These are phyloP conservation scores for Drusus annulatus DNA, from an alignment of 1,140 invertebrate genomes.

Conservation along the genomic window DNA sequence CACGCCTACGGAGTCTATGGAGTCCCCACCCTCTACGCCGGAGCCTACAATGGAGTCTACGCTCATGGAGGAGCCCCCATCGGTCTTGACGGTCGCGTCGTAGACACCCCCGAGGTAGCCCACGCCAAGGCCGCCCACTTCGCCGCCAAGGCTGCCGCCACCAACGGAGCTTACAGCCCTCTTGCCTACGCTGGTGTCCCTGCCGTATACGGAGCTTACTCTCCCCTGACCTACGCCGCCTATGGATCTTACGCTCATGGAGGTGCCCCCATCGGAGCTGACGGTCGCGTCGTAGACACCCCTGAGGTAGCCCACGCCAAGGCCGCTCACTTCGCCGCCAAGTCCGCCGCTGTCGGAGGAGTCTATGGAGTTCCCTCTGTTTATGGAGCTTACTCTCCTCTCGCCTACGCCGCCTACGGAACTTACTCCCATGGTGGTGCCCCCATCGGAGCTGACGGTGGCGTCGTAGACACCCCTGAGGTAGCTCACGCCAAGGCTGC, in stretches of 20 bases:
- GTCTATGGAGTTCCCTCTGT: not conserved
- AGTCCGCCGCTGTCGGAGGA: not conserved
- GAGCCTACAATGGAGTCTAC: constrained; percentile 59
- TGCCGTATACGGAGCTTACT: too few species aligned
- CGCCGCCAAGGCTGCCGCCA: constrained; percentile 60
- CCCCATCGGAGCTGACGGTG: not conserved
- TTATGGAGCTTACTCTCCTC: too few species aligned
- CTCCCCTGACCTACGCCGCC: not conserved
- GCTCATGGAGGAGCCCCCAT: constrained; percentile 59
- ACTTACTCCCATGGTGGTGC: constrained; percentile 3
- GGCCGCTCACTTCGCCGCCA: constrained; percentile 36
- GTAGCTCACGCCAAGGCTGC: constrained; percentile 40
- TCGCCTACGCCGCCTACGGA: not conserved
- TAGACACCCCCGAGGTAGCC: constrained; percentile 69
- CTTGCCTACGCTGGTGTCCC: not conserved
- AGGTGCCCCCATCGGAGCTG: constrained; percentile 27
- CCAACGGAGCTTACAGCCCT: constrained; percentile 8
- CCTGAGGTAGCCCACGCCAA: constrained; percentile 54
- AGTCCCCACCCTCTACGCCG: not conserved
- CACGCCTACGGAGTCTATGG: constrained; percentile 45
- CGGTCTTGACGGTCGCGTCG: constrained; percentile 61
- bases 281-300: constrained; percentile 50
- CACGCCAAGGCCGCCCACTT: constrained; percentile 69
- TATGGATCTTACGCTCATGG: not conserved
- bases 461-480: too few species aligned